Evolutionary conservation across 2,797 vertebrate genomes (phyloP).

Genomic region (Trichosurus vulpecula): DNA sequence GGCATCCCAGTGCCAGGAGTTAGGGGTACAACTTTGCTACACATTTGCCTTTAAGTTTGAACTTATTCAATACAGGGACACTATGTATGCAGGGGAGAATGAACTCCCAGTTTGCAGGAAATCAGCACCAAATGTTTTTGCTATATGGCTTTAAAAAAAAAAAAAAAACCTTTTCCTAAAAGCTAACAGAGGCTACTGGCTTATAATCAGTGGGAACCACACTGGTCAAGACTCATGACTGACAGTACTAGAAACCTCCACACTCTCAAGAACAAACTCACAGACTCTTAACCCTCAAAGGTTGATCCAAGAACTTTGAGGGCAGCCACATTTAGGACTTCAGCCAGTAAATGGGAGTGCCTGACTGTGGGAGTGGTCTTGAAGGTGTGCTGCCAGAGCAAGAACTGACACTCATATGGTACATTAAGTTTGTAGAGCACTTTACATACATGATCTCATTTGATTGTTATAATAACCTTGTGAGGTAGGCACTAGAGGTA

Average conservation of each 20-base stretch:
- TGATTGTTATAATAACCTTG: not conserved
- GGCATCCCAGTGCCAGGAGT: not conserved
- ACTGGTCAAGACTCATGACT: not conserved
- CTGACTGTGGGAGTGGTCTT: not conserved
- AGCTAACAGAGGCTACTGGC: not conserved
- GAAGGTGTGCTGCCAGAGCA: not conserved
- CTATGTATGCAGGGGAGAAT: not conserved
- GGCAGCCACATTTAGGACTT: not conserved
- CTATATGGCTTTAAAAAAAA: not conserved
- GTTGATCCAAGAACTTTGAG: not conserved
- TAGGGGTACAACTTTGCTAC: not conserved
- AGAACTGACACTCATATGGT: not conserved
- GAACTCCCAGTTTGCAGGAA: not conserved
- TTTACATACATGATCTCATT: not conserved
- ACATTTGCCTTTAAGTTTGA: not conserved
- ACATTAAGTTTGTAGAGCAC: not conserved
- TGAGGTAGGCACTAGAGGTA: not conserved
- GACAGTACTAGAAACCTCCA: not conserved
- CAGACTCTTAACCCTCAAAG: not conserved
- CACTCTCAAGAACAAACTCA: not conserved
- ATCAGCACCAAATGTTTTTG: not conserved
- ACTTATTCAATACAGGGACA: not conserved
- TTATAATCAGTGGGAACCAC: not conserved
- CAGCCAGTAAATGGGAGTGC: not conserved
- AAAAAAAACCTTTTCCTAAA: not conserved